Evolutionary conservation across 1,140 invertebrate species (phyloP).

Genomic region (Neotoxoptera formosana): DNA sequence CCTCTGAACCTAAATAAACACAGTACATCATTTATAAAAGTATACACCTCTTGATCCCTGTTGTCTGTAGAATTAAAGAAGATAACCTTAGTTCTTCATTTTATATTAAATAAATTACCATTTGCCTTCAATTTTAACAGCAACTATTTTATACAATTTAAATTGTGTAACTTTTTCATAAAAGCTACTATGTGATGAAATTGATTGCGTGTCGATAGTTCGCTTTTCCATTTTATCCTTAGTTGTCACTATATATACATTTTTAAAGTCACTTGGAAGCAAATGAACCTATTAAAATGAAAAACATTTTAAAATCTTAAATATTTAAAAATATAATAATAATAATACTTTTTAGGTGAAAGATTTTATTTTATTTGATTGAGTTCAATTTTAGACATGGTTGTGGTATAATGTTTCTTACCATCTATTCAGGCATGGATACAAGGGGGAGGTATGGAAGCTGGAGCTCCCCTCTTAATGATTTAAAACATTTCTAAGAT

Average conservation of each 20-base stretch:
- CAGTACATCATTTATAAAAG: not conserved
- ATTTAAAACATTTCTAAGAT: no score
- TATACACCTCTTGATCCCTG: no score
- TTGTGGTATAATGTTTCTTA: no score
- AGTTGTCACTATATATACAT: conserved; percentile 2
- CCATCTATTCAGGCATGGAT: no score
- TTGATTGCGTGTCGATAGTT: not conserved
- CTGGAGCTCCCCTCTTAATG: no score
- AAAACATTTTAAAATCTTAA: not conserved
- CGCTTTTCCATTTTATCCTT: not conserved
- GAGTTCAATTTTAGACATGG: no score
- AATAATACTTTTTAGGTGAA: no score
- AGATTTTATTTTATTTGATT: no score
- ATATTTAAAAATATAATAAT: not conserved
- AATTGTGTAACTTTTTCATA: conserved; percentile 12
- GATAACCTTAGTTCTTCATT: no score
- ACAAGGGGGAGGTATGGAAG: no score
- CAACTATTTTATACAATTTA: not conserved
- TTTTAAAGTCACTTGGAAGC: not conserved
- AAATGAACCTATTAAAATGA: conserved; percentile 26
- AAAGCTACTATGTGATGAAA: not conserved
- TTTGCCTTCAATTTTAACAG: conserved; percentile 31
- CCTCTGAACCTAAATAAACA: conserved; percentile 38
- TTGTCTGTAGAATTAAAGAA: no score
- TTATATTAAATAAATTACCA: not conserved